A percentile compares a stretch with the other conserved stretches of the same genome.
These are phyloP conservation scores for Pangasius macronema DNA, from an alignment of 2,797 vertebrate genomes.

Conservation along the genomic window DNA sequence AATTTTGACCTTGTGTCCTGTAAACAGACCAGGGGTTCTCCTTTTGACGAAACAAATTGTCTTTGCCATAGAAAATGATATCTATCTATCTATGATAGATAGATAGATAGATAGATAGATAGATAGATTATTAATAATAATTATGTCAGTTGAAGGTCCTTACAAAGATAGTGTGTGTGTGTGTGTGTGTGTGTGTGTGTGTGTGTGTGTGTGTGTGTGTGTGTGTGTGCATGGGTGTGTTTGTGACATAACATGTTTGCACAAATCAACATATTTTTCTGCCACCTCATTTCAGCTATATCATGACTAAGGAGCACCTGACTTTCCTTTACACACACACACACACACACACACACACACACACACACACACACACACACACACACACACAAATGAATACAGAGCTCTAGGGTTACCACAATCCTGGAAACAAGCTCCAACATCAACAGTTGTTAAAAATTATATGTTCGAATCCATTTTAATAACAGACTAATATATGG, in stretches of 20 bases:
- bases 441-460: background rate
- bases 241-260: background rate
- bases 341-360: too few species aligned
- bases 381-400: too few species aligned
- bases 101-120: too few species aligned
- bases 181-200: constrained; percentile 15
- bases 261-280: background rate
- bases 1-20: too few species aligned
- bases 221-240: background rate
- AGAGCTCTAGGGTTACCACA: background rate
- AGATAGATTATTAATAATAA: too few species aligned
- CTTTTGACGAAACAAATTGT: too few species aligned
- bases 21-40: too few species aligned
- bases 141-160: background rate
- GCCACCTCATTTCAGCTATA: constrained; percentile 13
- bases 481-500: background rate
- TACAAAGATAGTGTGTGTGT: background rate
- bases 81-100: too few species aligned
- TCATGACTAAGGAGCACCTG: too few species aligned
- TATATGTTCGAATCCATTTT: background rate
- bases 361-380: too few species aligned
- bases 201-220: background rate
- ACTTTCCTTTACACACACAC: too few species aligned
- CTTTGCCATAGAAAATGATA: too few species aligned
- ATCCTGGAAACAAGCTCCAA: background rate